A percentile compares a stretch with the other conserved stretches of the same genome.
Evolutionary conservation across 2,113 vertebrate genomes (phyloP).

Genomic region (Hippocampus comes): DNA sequence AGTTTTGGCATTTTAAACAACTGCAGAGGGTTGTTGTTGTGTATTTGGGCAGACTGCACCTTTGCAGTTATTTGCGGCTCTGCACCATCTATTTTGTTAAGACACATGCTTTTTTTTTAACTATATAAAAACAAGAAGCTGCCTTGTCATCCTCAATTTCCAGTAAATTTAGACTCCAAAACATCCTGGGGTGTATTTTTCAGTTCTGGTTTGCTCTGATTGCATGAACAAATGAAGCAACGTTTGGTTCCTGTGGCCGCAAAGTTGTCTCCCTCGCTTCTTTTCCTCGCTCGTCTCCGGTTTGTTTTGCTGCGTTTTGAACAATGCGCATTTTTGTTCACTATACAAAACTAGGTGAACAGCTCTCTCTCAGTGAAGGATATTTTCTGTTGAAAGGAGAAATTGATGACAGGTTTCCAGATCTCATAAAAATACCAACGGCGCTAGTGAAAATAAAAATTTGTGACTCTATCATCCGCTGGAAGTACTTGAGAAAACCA

Average conservation of each 20-base stretch:
- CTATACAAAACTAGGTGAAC: conserved; percentile 41
- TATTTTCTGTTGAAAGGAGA: conserved; percentile 37
- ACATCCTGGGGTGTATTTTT: conserved; percentile 52
- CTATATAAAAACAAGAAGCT: conserved; percentile 63
- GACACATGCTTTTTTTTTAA: conserved; percentile 43
- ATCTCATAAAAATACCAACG: conserved; percentile 69
- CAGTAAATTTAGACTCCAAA: conserved; percentile 64
- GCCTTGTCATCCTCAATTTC: conserved; percentile 70
- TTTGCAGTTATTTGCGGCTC: conserved; percentile 3
- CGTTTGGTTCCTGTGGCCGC: conserved; percentile 72
- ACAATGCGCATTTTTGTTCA: conserved; percentile 68
- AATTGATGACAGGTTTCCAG: conserved; percentile 19
- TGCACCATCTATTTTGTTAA: conserved; percentile 35
- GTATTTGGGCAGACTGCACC: neutral
- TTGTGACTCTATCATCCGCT: neutral
- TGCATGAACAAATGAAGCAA: conserved; percentile 70
- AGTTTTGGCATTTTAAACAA: conserved; percentile 14
- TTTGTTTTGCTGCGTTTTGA: conserved; percentile 38
- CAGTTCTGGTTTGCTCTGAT: conserved; percentile 68
- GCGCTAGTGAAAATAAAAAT: conserved; percentile 73
- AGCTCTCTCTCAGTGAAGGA: conserved; percentile 27
- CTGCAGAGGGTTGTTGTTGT: neutral
- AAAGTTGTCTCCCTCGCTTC: conserved; percentile 33
- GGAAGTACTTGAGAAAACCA: neutral
- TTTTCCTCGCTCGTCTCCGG: conserved; percentile 31